Conservation (phyloP, 2,888 invertebrate genomes). For the Lepeophtheirus nordmannii region DNA sequence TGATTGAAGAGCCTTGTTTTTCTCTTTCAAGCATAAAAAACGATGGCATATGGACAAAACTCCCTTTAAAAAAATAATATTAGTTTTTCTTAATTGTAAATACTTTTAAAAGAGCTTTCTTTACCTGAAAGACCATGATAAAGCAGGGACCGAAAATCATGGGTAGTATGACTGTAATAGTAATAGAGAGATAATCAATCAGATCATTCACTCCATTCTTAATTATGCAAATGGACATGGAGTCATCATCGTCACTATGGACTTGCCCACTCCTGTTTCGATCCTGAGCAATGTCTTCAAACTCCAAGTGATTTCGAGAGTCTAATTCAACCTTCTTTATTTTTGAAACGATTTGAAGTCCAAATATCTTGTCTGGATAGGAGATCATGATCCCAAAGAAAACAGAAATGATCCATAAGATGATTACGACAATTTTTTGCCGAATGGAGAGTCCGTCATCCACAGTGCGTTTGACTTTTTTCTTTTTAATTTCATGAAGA, state of each 20-base stretch:
- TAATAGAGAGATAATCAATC: slow-evolving; percentile 20
- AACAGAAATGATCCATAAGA: slow-evolving; percentile 12
- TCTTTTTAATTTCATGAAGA: too few species aligned
- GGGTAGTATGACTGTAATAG: slow-evolving; percentile 12
- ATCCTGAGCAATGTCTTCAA: too few species aligned
- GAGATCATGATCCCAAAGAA: slow-evolving; percentile 15
- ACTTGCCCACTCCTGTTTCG: too few species aligned
- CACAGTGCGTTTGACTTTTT: slow-evolving; percentile 13
- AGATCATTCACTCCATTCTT: slow-evolving; percentile 23
- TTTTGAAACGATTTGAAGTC: neutral
- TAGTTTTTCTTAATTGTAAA: neutral
- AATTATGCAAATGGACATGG: slow-evolving; percentile 6
- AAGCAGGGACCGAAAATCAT: slow-evolving; percentile 19
- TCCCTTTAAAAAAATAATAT: too few species aligned
- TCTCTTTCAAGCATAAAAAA: neutral
- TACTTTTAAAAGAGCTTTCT: neutral
- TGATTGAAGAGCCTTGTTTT: neutral
- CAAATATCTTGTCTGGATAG: slow-evolving; percentile 15
- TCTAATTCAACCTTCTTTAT: too few species aligned
- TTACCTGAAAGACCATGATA: slow-evolving; percentile 19
- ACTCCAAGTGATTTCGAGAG: too few species aligned
- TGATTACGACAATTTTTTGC: slow-evolving; percentile 15
- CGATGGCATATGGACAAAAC: too few species aligned
- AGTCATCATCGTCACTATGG: neutral
- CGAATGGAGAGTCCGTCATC: slow-evolving; percentile 11